Conservation (phyloP, 1,140 invertebrate genomes). For the Nephila pilipes region DNA sequence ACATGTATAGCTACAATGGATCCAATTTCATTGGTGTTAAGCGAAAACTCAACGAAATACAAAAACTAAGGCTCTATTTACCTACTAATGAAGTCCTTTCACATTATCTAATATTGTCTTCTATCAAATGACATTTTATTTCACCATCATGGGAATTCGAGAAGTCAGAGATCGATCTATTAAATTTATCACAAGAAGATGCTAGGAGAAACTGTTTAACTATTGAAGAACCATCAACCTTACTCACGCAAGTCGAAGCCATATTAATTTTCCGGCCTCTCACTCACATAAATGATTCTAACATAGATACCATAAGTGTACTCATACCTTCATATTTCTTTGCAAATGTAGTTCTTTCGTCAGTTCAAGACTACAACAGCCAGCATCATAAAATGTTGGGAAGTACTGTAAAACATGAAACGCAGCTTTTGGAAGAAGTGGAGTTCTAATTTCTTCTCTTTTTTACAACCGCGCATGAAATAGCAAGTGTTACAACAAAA, state of each 20-base stretch:
- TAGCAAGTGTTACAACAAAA: neutral
- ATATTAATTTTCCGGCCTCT: constrained; percentile 63
- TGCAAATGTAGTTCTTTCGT: neutral
- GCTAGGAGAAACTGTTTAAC: neutral
- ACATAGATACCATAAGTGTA: neutral
- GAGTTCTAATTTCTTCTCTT: neutral
- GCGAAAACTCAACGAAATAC: neutral
- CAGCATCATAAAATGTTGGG: neutral
- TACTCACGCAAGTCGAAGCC: constrained; percentile 41
- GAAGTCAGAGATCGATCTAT: neutral
- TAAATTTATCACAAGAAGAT: constrained; percentile 14
- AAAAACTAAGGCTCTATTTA: neutral
- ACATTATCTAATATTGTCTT: neutral
- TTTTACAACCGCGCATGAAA: constrained; percentile 12
- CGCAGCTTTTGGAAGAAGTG: neutral
- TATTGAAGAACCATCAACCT: constrained; percentile 52
- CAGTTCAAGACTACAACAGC: neutral
- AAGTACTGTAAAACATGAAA: neutral
- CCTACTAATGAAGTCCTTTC: neutral
- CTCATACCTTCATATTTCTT: constrained; percentile 34
- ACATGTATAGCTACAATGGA: constrained; percentile 58
- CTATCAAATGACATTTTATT: neutral
- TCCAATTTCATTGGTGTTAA: constrained; percentile 44
- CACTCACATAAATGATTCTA: neutral
- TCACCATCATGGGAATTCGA: constrained; percentile 39